Base-by-base conservation (phyloP, 2,888 invertebrate genomes). In the Netelia inedita region DNA sequence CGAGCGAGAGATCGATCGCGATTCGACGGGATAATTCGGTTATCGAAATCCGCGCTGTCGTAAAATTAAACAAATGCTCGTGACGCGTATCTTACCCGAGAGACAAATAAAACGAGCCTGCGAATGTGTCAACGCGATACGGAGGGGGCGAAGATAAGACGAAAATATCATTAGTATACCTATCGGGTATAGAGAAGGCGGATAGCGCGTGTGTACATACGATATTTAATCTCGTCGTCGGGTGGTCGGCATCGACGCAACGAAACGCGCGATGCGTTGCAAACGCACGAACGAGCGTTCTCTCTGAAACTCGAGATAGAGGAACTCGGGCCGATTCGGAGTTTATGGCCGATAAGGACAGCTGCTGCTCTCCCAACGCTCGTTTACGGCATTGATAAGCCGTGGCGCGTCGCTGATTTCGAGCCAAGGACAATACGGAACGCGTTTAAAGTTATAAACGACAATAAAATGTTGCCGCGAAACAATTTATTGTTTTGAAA, bases 331-430 rank as follows among this genome's bases (percentile, higher is more conserved):
- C 78, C 86, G 87, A 87, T 89, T 87, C 88, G 85, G 87, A 89
- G 88, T 89, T 85, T 89, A 87, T 83, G 85, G 50, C 81, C 83
- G 89, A 89, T 89, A 89, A 88, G 78, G 81, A 80, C 82, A 87
- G 83, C 84, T 85, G 85, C 80, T 82, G 82, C 57, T 57, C 16
- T 46, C 10, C 3, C 46, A 14, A 46, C 46, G 14, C 5, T 14
- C 14, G 46, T 8, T 10, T 2, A 46, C 46, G 14, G 35, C 6
- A 3, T 35, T 35, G 35, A 35, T 35, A 46, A 46, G 14, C 11
- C 10, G 3, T 2, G 11, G 46, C 46, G 11, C 14, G 46, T 46
- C 46, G 35, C 6, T 46, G 14, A 46, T 8, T 46, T 14, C 14
- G 46, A 46, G 46, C 46, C 35, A 35, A 35, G 35, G 35, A 35